These are phyloP conservation scores for Gila robusta DNA, from an alignment of 2,797 vertebrate genomes.

Conservation along the genomic window DNA sequence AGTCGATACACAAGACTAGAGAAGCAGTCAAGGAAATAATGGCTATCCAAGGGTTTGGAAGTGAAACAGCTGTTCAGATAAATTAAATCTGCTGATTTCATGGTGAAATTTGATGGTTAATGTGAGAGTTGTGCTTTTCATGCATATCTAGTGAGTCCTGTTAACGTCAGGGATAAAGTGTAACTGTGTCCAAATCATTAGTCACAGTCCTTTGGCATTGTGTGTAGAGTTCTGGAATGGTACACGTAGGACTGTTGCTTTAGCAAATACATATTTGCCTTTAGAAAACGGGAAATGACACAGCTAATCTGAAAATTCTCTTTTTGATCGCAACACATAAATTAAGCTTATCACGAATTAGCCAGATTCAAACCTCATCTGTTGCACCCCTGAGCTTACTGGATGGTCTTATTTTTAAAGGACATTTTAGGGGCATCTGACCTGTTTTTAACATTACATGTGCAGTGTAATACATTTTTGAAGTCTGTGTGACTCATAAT, in stretches of 20 bases:
- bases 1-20: conserved; percentile 35
- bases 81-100: conserved; percentile 51
- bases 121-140: conserved; percentile 30
- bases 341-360: background rate
- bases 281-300: conserved; percentile 12
- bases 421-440: background rate
- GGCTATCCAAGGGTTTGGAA: conserved; percentile 32
- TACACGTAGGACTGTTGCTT: background rate
- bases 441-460: background rate
- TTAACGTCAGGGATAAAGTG: conserved; percentile 40
- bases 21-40: conserved; percentile 50
- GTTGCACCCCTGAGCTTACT: background rate
- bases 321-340: background rate
- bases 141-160: conserved; percentile 31
- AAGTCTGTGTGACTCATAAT: background rate
- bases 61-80: conserved; percentile 38
- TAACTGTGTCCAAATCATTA: conserved; percentile 49
- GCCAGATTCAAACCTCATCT: conserved; percentile 12
- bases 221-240: conserved; percentile 12
- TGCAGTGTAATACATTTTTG: too few relatives aligned
- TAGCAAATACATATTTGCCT: conserved; percentile 24
- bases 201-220: conserved; percentile 26
- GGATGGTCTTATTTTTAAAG: conserved; percentile 1
- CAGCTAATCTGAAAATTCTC: background rate
- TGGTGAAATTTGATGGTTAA: conserved; percentile 23